Conservation (phyloP, 2,888 invertebrate species). For the Drosophila lutescens region DNA sequence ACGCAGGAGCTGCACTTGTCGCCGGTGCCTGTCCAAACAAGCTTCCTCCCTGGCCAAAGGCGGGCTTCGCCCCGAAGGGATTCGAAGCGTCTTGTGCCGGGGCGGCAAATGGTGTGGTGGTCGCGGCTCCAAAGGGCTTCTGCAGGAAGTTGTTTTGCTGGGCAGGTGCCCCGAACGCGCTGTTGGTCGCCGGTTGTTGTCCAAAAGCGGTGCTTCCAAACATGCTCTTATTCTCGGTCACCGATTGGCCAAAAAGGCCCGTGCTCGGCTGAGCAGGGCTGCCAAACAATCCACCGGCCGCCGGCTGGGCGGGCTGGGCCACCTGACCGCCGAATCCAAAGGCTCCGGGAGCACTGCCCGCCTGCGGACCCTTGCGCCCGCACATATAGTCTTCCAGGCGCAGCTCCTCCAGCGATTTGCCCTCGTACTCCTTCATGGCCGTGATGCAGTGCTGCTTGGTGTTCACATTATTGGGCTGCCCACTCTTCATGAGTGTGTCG, state of each 20-base stretch:
- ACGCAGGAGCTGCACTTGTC: slow-evolving; percentile 86
- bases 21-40: slow-evolving; percentile 85
- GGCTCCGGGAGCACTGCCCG: slow-evolving; percentile 83
- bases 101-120: slow-evolving; percentile 82
- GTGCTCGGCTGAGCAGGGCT: slow-evolving; percentile 83
- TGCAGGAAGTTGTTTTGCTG: slow-evolving; percentile 88
- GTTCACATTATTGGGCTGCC: slow-evolving; percentile 92
- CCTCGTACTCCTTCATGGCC: slow-evolving; percentile 99
- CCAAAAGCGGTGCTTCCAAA: slow-evolving; percentile 85
- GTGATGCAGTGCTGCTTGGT: slow-evolving; percentile 98
- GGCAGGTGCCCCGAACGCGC: slow-evolving; percentile 86
- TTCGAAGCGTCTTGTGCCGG: slow-evolving; percentile 78
- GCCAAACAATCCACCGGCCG: slow-evolving; percentile 85
- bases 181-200: slow-evolving; percentile 84
- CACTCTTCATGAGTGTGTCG: slow-evolving; percentile 96
- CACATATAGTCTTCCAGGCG: slow-evolving; percentile 96
- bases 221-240: slow-evolving; percentile 86
- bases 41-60: slow-evolving; percentile 85
- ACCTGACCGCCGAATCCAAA: slow-evolving; percentile 86
- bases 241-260: slow-evolving; percentile 86
- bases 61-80: slow-evolving; percentile 83
- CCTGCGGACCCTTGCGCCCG: slow-evolving; percentile 91
- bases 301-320: slow-evolving; percentile 83
- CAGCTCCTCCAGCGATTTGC: slow-evolving; percentile 96
- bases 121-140: slow-evolving; percentile 86